Conservation (phyloP, 2,888 invertebrate genomes). For the Diplazon laetatorius region DNA sequence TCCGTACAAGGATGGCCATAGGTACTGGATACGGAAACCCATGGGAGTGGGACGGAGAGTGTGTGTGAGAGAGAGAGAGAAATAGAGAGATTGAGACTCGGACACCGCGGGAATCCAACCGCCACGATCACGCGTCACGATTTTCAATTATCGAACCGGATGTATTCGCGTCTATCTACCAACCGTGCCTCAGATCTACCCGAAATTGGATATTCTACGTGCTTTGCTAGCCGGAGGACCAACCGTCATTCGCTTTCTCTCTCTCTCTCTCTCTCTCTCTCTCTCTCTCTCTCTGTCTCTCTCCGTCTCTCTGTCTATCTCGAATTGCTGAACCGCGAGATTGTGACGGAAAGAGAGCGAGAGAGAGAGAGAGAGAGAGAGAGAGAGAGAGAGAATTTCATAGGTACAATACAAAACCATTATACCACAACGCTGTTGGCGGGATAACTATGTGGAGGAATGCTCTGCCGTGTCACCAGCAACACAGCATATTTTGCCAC, state of each 20-base stretch:
- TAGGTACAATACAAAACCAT: slow-evolving; percentile 35
- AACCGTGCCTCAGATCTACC: slow-evolving; percentile 64
- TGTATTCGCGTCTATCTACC: slow-evolving; percentile 67
- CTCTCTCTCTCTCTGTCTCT: not conserved
- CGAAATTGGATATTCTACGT: slow-evolving; percentile 69
- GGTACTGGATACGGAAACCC: too few species aligned
- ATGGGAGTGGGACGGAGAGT: too few species aligned
- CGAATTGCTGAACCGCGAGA: not conserved
- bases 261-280: slow-evolving; percentile 3
- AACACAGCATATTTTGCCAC: slow-evolving; percentile 15
- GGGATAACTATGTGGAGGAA: slow-evolving; percentile 9
- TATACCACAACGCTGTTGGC: slow-evolving; percentile 10
- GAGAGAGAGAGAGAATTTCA: too few species aligned
- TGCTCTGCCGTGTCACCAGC: slow-evolving; percentile 13
- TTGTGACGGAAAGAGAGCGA: too few species aligned
- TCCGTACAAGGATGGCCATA: slow-evolving; percentile 15
- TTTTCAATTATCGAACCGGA: slow-evolving; percentile 69
- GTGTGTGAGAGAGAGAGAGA: not conserved
- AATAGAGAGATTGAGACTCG: slow-evolving; percentile 17
- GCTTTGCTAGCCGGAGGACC: slow-evolving; percentile 38
- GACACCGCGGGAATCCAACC: slow-evolving; percentile 52
- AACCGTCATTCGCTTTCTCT: slow-evolving; percentile 10
- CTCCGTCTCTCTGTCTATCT: not conserved
- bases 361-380: slow-evolving; percentile 19
- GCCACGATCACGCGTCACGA: slow-evolving; percentile 62